These are phyloP conservation scores for Cherax quadricarinatus DNA, from an alignment of 1,140 invertebrate genomes.

Conservation along the genomic window DNA sequence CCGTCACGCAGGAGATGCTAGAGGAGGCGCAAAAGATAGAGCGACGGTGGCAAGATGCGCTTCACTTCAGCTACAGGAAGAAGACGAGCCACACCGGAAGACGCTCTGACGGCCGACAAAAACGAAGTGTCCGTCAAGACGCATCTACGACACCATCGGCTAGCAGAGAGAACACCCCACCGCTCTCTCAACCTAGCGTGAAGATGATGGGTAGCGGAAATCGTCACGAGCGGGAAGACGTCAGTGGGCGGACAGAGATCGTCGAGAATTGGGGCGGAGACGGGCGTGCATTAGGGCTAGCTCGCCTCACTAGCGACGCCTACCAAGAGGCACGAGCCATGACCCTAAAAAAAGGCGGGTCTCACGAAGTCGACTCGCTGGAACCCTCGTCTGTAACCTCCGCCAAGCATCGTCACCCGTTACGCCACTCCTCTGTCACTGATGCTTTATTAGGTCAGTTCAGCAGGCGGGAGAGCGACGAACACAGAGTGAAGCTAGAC, in stretches of 20 bases:
- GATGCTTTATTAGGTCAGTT: neutral
- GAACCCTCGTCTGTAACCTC: conserved; percentile 2
- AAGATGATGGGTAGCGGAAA: no score
- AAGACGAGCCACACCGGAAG: neutral
- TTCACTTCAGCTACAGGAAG: neutral
- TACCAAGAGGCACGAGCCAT: neutral
- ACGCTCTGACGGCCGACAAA: neutral
- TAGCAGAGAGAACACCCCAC: neutral
- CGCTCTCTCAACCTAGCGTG: neutral
- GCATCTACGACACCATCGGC: neutral
- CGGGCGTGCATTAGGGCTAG: neutral
- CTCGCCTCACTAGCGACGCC: neutral
- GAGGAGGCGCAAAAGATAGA: neutral
- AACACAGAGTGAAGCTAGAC: neutral
- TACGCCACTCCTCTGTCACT: neutral
- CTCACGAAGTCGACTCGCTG: neutral
- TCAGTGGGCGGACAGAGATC: neutral
- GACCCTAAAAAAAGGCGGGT: neutral
- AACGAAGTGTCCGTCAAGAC: neutral
- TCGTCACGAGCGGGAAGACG: neutral
- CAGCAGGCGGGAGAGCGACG: neutral
- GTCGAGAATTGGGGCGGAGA: neutral
- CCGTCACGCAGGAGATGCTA: neutral
- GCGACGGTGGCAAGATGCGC: neutral
- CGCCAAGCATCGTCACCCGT: conserved; percentile 2